Evolutionary conservation across 2,113 vertebrate species (phyloP).

Genomic region (Chaetorhynchus papuensis): DNA sequence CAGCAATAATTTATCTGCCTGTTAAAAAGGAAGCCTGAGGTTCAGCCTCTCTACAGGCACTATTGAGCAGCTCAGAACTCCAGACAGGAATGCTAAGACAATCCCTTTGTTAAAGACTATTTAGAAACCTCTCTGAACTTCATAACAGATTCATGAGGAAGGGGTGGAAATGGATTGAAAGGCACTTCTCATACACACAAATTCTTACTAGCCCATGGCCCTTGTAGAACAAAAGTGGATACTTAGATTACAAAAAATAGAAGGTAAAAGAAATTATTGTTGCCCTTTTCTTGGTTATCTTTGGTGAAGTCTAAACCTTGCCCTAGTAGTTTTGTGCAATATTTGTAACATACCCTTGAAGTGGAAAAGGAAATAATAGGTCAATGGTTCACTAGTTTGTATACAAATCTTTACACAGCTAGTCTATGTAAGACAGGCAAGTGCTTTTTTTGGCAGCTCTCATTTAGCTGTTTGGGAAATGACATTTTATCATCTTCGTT

Average conservation of each 20-base stretch:
- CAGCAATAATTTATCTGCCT: neutral
- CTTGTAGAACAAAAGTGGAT: neutral
- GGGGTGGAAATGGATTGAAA: neutral
- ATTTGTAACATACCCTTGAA: neutral
- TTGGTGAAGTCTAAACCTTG: neutral
- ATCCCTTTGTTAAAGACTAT: neutral
- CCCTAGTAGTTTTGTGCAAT: neutral
- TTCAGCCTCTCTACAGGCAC: neutral
- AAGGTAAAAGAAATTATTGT: neutral
- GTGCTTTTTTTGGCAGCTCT: neutral
- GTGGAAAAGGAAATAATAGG: neutral
- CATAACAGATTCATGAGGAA: neutral
- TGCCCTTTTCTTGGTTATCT: neutral
- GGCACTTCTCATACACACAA: fast-evolving
- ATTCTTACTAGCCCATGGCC: neutral
- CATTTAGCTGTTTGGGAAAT: neutral
- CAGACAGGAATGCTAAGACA: neutral
- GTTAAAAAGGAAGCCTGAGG: neutral
- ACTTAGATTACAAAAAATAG: neutral
- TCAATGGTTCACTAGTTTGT: neutral
- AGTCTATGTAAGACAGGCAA: neutral
- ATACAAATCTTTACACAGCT: neutral
- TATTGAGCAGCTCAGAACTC: neutral
- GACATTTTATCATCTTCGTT: neutral
- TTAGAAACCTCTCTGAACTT: neutral